A percentile compares a stretch with the other conserved stretches of the same genome.
Evolutionary conservation across 2,797 vertebrate species (phyloP).

Genomic region (Esox lucius): DNA sequence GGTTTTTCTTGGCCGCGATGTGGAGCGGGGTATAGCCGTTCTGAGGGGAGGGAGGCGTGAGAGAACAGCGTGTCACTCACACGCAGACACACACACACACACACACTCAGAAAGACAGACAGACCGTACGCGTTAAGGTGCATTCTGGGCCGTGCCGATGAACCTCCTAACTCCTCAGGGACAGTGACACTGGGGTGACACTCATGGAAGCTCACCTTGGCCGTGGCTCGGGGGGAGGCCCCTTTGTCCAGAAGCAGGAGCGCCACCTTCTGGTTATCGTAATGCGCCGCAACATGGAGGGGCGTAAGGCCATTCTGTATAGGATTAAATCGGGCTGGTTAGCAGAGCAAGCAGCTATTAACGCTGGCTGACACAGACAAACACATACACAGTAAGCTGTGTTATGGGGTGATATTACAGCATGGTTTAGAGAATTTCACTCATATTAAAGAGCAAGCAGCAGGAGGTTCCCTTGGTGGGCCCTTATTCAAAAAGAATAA

Average conservation of each 20-base stretch:
- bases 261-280: constrained; percentile 99
- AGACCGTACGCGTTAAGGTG: background rate
- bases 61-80: background rate
- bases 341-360: constrained; percentile 50
- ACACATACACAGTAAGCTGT: constrained; percentile 21
- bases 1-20: constrained; percentile 97
- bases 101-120: background rate
- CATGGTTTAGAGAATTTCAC: constrained; percentile 25
- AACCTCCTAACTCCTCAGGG: background rate
- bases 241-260: constrained; percentile 95
- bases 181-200: background rate
- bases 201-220: constrained; percentile 85
- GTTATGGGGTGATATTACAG: constrained; percentile 44
- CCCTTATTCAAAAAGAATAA: constrained; percentile 53
- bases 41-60: constrained; percentile 57
- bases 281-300: constrained; percentile 96
- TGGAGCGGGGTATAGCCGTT: constrained; percentile 98
- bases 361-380: constrained; percentile 12
- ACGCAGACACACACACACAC: background rate
- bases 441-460: constrained; percentile 53
- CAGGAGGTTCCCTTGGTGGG: constrained; percentile 23
- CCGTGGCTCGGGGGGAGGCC: constrained; percentile 88
- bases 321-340: constrained; percentile 52
- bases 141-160: background rate
- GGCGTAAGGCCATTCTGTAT: constrained; percentile 95